Base-by-base conservation (phyloP, 2,113 vertebrate genomes). In the Scophthalmus maximus region DNA sequence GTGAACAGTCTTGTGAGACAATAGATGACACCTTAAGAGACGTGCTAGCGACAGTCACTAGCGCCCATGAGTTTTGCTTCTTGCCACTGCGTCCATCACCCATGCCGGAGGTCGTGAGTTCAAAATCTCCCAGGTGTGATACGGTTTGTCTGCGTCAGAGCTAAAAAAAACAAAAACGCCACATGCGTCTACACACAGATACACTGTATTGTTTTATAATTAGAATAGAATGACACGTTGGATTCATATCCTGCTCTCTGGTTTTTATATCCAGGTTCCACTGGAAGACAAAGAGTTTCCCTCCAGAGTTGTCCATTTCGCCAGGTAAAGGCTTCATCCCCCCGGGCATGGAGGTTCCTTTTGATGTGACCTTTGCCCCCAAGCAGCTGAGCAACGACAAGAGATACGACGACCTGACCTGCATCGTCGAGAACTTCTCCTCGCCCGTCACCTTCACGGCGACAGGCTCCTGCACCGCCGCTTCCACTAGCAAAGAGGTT, bases 281-380 rank as follows among this genome's bases (percentile, higher is more conserved):
- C 15, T 98, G 96, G 96, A 93, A 96, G 42, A 22, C 58, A 3
- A 85, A 86, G 57, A 84, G 59, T 52, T 94, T 95, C 53, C 84
- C 92, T 57, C 91, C 94, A 6, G 91, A 94, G 66, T 92, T 97
- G 81, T 93, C 89, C 49, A 95, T 98, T 78, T 80, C 30, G 4
- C 96, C 96, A 0, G 38, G 68, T 10, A 89, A 94, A 82, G 96
- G 96, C 55, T 95, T 94, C 23, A 93, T 97, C 85, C 87, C 86
- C 1, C 84, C 95, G 0, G 95, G 93, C 27, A 94, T 81, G 86
- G 92, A 95, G 3, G 84, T 96, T 70, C 81, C 93, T 40, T 92
- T 96, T 0, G 69, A 94, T 25, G 88, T 94, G 32, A 94, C 90
- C 3, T 98, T 96, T 85, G 79, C 70, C 14, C 96, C 96, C 2